A percentile compares a stretch with the other conserved stretches of the same genome.
These are phyloP conservation scores for Ecliptopera silaceata DNA, from an alignment of 2,888 invertebrate genomes.

Conservation along the genomic window DNA sequence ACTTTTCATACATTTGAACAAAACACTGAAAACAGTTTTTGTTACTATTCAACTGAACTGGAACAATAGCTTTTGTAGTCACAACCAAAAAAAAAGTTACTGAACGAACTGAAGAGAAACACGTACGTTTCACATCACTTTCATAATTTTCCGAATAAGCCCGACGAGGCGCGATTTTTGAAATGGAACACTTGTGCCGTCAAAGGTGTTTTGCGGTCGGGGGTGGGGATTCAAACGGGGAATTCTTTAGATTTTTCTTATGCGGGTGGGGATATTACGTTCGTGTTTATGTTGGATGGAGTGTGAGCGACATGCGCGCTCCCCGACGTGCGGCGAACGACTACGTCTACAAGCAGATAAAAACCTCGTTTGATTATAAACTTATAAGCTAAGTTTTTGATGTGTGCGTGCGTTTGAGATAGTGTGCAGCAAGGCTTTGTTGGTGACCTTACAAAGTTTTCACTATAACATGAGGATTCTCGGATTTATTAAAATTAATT, in stretches of 20 bases:
- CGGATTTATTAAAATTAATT: slow-evolving; percentile 32
- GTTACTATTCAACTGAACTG: slow-evolving; percentile 57
- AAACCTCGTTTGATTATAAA: slow-evolving; percentile 82
- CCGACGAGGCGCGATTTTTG: slow-evolving; percentile 53
- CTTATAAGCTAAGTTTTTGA: slow-evolving; percentile 81
- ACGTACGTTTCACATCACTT: slow-evolving; percentile 76
- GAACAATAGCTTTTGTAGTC: slow-evolving; percentile 80
- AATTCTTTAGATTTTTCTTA: slow-evolving; percentile 60
- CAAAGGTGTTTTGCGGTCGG: slow-evolving; percentile 58
- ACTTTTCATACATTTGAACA: slow-evolving; percentile 71
- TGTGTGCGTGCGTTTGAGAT: slow-evolving; percentile 71
- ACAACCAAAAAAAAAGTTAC: slow-evolving; percentile 64
- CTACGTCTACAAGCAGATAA: slow-evolving; percentile 71
- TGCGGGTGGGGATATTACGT: slow-evolving; percentile 60
- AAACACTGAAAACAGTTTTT: slow-evolving; percentile 73
- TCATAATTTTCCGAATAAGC: slow-evolving; percentile 73
- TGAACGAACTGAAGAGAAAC: slow-evolving; percentile 59
- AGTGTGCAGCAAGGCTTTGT: slow-evolving; percentile 72
- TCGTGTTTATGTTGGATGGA: slow-evolving; percentile 63
- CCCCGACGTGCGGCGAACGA: slow-evolving; percentile 74
- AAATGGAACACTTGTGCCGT: slow-evolving; percentile 65
- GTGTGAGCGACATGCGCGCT: slow-evolving; percentile 72
- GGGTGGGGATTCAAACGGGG: slow-evolving; percentile 49
- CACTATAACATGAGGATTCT: slow-evolving; percentile 52
- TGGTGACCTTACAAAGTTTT: slow-evolving; percentile 75